These are phyloP conservation scores for Poecilia gillii DNA, from an alignment of 2,797 vertebrate genomes.

Conservation along the genomic window DNA sequence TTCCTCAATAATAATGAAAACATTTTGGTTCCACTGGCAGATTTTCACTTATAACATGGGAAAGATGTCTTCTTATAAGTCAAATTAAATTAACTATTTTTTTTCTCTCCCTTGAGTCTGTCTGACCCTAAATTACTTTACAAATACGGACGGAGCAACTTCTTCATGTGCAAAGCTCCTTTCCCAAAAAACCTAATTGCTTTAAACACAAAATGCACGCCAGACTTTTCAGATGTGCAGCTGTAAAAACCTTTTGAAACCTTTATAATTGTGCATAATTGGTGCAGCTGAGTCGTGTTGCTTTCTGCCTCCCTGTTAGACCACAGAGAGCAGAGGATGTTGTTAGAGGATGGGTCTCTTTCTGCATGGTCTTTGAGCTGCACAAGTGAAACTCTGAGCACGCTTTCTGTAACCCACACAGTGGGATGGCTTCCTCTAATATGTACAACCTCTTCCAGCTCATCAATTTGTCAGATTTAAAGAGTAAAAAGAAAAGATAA, in stretches of 20 bases:
- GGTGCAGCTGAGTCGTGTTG: neutral
- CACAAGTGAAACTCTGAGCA: slow-evolving; percentile 19
- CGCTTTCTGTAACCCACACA: slow-evolving; percentile 7
- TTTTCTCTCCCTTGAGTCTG: neutral
- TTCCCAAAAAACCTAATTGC: neutral
- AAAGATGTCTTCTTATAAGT: neutral
- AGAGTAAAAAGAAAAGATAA: neutral
- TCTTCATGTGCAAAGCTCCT: neutral
- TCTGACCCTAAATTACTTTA: neutral
- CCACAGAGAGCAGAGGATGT: slow-evolving; percentile 30
- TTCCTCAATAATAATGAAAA: too few relatives aligned
- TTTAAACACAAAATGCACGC: neutral
- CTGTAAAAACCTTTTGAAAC: neutral
- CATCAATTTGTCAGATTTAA: neutral
- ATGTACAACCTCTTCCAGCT: neutral
- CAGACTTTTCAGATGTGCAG: neutral
- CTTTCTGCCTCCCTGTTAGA: slow-evolving; percentile 1
- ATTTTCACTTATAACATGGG: too few relatives aligned
- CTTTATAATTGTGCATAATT: neutral
- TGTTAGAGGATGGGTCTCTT: slow-evolving; percentile 15
- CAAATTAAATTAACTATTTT: neutral
- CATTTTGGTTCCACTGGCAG: too few relatives aligned
- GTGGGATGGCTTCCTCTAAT: neutral
- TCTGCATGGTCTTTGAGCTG: neutral
- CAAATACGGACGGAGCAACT: neutral